Conservation (phyloP, 2,113 vertebrate species). For the Gadus chalcogrammus region DNA sequence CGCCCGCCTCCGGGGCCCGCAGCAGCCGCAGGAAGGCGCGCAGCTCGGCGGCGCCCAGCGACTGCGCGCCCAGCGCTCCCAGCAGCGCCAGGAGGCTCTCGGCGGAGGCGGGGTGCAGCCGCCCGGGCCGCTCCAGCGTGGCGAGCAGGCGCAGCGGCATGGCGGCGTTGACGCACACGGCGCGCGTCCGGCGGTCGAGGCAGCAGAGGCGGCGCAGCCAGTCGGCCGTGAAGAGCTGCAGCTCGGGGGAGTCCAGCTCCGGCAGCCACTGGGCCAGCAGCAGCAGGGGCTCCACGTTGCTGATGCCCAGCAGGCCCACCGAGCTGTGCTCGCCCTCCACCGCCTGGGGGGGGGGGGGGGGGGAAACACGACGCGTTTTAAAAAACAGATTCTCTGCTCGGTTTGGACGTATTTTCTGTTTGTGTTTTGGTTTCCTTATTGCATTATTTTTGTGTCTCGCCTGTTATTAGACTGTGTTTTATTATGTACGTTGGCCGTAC, state of each 20-base stretch:
- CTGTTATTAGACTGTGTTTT: too few relatives aligned
- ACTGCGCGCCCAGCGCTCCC: conserved; percentile 90
- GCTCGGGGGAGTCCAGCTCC: conserved; percentile 85
- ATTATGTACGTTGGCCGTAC: too few relatives aligned
- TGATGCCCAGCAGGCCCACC: conserved; percentile 92
- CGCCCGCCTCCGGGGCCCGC: conserved; percentile 72
- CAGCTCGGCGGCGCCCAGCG: conserved; percentile 85
- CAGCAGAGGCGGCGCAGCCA: conserved; percentile 91
- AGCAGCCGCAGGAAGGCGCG: conserved; percentile 80
- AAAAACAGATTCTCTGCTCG: not conserved
- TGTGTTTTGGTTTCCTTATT: too few relatives aligned
- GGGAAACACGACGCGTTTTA: too few relatives aligned
- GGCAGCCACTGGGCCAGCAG: conserved; percentile 96
- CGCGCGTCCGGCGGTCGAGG: conserved; percentile 90
- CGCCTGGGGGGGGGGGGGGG: conserved; percentile 69
- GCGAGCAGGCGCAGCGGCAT: conserved; percentile 84
- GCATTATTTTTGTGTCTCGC: too few relatives aligned
- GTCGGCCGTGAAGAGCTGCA: conserved; percentile 89
- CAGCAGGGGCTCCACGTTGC: conserved; percentile 93
- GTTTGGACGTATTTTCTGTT: too few relatives aligned
- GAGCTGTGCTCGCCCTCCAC: conserved; percentile 95
- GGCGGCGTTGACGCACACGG: conserved; percentile 88
- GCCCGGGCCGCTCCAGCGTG: conserved; percentile 72
- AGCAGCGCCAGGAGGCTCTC: conserved; percentile 88
- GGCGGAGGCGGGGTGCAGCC: conserved; percentile 79